phyloP scores from a whole-genome alignment of 2,113 vertebrate species.

The Corapipo altera region DNA sequence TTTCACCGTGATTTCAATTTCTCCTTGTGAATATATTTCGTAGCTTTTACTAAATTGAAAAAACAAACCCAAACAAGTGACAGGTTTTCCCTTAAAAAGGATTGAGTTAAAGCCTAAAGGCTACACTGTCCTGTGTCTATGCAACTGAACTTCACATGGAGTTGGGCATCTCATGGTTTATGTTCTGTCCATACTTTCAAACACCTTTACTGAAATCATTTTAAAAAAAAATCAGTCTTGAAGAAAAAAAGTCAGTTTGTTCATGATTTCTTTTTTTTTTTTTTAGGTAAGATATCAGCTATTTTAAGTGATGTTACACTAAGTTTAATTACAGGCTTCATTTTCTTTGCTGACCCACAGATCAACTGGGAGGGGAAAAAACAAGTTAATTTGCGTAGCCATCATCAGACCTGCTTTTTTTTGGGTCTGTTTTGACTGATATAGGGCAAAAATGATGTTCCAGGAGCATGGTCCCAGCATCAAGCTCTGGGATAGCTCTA shows the following conservation, averaged over 20 bases:
- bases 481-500: fast-evolving
- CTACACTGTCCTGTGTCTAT: background rate
- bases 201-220: background rate
- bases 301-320: too few relatives aligned
- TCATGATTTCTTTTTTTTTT: background rate
- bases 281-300: background rate
- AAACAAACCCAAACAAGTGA: background rate
- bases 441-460: fast-evolving
- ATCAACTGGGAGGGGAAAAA: background rate
- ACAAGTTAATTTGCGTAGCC: fast-evolving
- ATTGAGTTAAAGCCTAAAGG: background rate
- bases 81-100: background rate
- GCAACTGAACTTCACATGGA: background rate
- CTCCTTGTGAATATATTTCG: background rate
- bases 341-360: background rate
- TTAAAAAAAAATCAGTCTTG: background rate
- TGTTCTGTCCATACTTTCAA: background rate
- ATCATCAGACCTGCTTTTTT: background rate
- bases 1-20: background rate
- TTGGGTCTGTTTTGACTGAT: background rate
- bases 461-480: fast-evolving
- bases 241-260: background rate
- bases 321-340: too few relatives aligned
- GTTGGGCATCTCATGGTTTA: background rate
- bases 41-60: background rate